phyloP scores from a whole-genome alignment of 2,888 invertebrate genomes.

The Teinopalpus imperialis region DNA sequence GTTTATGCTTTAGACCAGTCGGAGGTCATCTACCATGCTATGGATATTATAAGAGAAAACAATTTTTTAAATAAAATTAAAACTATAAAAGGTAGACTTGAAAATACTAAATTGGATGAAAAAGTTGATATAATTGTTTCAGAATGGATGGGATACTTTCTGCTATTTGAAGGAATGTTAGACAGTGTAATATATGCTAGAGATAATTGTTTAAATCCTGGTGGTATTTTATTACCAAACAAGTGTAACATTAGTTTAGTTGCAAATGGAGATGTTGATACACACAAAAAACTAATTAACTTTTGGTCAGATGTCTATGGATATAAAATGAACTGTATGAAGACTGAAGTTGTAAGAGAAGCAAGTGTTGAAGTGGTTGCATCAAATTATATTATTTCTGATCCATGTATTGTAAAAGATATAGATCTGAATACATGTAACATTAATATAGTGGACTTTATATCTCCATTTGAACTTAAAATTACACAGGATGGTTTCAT shows the following conservation, averaged over 20 bases:
- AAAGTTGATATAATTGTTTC: slow-evolving; percentile 96
- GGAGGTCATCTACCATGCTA: slow-evolving; percentile 96
- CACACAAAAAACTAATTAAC: slow-evolving; percentile 87
- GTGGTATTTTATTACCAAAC: slow-evolving; percentile 91
- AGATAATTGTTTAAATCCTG: slow-evolving; percentile 88
- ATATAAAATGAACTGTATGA: slow-evolving; percentile 96
- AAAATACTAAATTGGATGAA: slow-evolving; percentile 89
- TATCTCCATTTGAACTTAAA: slow-evolving; percentile 85
- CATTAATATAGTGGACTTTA: slow-evolving; percentile 87
- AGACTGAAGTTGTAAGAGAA: slow-evolving; percentile 90
- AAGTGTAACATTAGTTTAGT: slow-evolving; percentile 90
- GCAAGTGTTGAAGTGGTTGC: slow-evolving; percentile 79
- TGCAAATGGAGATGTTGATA: slow-evolving; percentile 89
- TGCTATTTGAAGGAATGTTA: slow-evolving; percentile 98
- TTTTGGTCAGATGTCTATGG: slow-evolving; percentile 98
- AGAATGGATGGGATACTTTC: slow-evolving; percentile 99
- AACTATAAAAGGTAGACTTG: slow-evolving; percentile 92
- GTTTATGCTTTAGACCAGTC: slow-evolving; percentile 98
- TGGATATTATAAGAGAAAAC: slow-evolving; percentile 96
- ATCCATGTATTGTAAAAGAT: slow-evolving; percentile 84
- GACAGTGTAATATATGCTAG: slow-evolving; percentile 95
- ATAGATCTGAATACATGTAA: slow-evolving; percentile 90
- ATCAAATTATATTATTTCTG: slow-evolving; percentile 84
- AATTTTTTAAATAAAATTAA: slow-evolving; percentile 87
- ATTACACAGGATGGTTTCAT: slow-evolving; percentile 85